phyloP scores from a whole-genome alignment of 2,888 invertebrate genomes.

The Ectropis crepuscularia region DNA sequence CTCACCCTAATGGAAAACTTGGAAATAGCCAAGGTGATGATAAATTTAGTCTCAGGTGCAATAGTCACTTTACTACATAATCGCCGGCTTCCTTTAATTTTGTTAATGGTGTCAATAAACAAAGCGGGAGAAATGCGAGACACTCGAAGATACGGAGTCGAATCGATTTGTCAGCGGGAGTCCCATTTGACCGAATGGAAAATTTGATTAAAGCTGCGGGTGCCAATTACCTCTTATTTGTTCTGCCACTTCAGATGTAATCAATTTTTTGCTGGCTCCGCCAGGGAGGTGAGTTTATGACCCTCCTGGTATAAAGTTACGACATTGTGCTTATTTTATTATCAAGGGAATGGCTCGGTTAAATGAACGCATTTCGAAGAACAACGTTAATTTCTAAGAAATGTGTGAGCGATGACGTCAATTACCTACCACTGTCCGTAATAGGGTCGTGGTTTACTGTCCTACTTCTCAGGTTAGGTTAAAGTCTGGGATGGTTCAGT shows the following conservation, averaged over 20 bases:
- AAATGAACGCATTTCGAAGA: slow-evolving; percentile 21
- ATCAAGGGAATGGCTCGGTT: slow-evolving; percentile 10
- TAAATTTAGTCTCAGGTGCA: slow-evolving; percentile 34
- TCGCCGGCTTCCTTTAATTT: slow-evolving; percentile 50
- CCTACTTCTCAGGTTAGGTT: slow-evolving; percentile 4
- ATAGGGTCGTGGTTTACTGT: slow-evolving; percentile 17
- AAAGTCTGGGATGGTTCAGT: slow-evolving; percentile 18
- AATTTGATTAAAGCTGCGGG: slow-evolving; percentile 64
- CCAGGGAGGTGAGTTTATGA: slow-evolving; percentile 35
- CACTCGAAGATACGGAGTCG: slow-evolving; percentile 53
- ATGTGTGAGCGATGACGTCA: slow-evolving; percentile 21
- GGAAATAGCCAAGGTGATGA: slow-evolving; percentile 23
- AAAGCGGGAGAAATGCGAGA: slow-evolving; percentile 50
- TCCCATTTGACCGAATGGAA: slow-evolving; percentile 62
- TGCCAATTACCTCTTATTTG: slow-evolving; percentile 55
- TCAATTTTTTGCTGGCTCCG: slow-evolving; percentile 45
- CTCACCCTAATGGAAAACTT: slow-evolving; percentile 18
- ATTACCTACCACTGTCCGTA: slow-evolving; percentile 7
- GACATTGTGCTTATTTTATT: slow-evolving; percentile 29
- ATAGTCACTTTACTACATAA: slow-evolving; percentile 26
- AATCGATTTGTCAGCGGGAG: slow-evolving; percentile 67
- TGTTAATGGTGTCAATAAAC: slow-evolving; percentile 60
- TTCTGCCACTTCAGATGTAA: slow-evolving; percentile 52
- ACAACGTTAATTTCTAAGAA: slow-evolving; percentile 12
- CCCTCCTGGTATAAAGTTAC: slow-evolving; percentile 32